Percentiles rank a stretch among this genome's conserved stretches.
phyloP scores from a whole-genome alignment of 2,888 invertebrate species.

The Allophyes oxyacanthae region DNA sequence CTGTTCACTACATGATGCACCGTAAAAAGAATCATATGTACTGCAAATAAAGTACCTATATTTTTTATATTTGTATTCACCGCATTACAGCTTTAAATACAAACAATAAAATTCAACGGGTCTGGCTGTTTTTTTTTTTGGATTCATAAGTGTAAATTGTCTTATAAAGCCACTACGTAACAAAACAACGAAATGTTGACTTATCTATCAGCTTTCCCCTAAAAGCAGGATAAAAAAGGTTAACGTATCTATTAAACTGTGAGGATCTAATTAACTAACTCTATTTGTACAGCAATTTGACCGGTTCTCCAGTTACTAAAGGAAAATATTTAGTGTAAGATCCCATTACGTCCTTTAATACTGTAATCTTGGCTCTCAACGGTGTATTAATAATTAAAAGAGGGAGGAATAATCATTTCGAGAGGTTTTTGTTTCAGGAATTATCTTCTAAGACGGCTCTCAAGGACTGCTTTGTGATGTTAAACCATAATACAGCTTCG shows the following conservation, averaged over 20 bases:
- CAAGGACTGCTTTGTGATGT: constrained; percentile 51
- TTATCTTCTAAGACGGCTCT: constrained; percentile 69
- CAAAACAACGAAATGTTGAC: no score
- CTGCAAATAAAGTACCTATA: no score
- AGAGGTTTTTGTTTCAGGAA: constrained; percentile 73
- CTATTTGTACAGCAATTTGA: constrained; percentile 31
- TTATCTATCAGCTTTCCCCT: no score
- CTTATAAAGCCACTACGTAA: no score
- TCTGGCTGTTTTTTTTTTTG: no score
- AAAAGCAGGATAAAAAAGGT: no score
- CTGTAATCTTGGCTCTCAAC: constrained; percentile 75
- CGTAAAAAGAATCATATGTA: no score
- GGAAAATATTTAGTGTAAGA: constrained; percentile 51
- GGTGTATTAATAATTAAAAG: constrained; percentile 83
- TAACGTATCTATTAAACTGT: background rate
- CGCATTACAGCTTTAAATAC: no score
- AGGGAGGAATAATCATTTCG: constrained; percentile 73
- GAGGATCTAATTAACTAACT: constrained; percentile 2
- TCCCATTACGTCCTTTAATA: constrained; percentile 67
- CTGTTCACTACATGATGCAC: no score
- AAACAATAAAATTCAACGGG: no score
- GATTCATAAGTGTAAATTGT: no score
- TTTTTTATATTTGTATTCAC: no score
- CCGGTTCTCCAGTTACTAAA: constrained; percentile 43
- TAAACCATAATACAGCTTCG: constrained; percentile 51